Evolutionary conservation across 2,888 invertebrate genomes (phyloP).

Genomic region (Apoderus coryli): DNA sequence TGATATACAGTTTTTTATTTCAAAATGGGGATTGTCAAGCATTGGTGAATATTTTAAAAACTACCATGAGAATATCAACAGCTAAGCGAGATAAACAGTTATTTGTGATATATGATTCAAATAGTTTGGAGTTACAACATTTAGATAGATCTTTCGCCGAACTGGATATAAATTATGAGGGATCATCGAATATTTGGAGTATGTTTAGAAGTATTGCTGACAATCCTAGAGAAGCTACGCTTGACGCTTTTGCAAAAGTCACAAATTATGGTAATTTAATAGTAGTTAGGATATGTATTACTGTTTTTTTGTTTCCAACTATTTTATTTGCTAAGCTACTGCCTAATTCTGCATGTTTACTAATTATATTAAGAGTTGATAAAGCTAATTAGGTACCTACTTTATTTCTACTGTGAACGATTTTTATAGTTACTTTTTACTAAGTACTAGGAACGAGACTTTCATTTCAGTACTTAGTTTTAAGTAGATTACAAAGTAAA

Average conservation of each 20-base stretch:
- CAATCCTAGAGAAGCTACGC: slow-evolving; percentile 68
- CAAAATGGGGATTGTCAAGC: slow-evolving; percentile 75
- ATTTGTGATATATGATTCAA: slow-evolving; percentile 56
- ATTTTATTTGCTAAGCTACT: too few relatives aligned
- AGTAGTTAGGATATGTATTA: too few relatives aligned
- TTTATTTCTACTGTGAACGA: too few relatives aligned
- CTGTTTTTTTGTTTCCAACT: too few relatives aligned
- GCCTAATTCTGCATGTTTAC: too few relatives aligned
- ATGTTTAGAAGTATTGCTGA: slow-evolving; percentile 43
- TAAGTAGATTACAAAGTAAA: too few relatives aligned
- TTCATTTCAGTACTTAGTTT: too few relatives aligned
- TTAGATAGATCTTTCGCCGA: slow-evolving; percentile 78
- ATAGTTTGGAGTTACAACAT: slow-evolving; percentile 48
- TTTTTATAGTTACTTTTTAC: too few relatives aligned
- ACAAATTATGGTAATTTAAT: slow-evolving; percentile 54
- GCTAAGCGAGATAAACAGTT: slow-evolving; percentile 57
- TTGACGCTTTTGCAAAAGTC: slow-evolving; percentile 77
- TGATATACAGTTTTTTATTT: slow-evolving; percentile 72
- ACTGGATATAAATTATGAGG: slow-evolving; percentile 64
- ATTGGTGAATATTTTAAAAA: slow-evolving; percentile 48
- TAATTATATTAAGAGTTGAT: too few relatives aligned
- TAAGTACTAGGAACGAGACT: too few relatives aligned
- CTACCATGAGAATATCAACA: slow-evolving; percentile 47
- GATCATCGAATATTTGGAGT: slow-evolving; percentile 47
- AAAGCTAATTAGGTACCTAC: too few relatives aligned